A percentile compares a stretch with the other conserved stretches of the same genome.
Evolutionary conservation across 2,888 invertebrate genomes (phyloP).

Genomic region (Pollenia labialis): DNA sequence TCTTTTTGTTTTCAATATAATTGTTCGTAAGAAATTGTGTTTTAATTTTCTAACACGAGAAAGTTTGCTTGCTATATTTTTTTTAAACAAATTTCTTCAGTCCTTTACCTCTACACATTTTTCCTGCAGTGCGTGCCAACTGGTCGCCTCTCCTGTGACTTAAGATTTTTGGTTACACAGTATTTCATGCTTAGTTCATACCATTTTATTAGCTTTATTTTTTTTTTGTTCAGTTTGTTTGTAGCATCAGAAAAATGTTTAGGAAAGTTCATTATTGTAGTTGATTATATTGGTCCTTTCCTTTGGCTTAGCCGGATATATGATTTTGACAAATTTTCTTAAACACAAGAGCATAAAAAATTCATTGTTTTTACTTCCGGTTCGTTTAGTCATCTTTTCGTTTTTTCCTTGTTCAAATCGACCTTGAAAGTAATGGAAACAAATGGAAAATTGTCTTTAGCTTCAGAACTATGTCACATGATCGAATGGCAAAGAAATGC

Average conservation of each 20-base stretch:
- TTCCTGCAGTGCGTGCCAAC: not conserved
- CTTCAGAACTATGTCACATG: not conserved
- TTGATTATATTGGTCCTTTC: conserved; percentile 36
- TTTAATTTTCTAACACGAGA: too few species aligned
- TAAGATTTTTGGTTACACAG: not conserved
- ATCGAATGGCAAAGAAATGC: not conserved
- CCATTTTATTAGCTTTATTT: conserved; percentile 10
- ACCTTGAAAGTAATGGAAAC: conserved; percentile 17
- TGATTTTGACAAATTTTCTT: conserved; percentile 32
- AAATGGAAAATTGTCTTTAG: conserved; percentile 1
- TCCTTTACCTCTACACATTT: too few species aligned
- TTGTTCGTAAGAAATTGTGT: too few species aligned
- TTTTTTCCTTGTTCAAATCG: conserved; percentile 12
- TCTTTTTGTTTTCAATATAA: too few species aligned
- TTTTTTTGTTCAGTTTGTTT: conserved; percentile 2
- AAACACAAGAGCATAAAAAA: conserved; percentile 24
- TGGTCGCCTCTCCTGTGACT: not conserved
- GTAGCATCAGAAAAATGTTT: not conserved
- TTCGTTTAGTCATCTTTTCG: not conserved
- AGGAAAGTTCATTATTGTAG: conserved; percentile 39
- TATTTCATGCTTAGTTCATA: conserved; percentile 51
- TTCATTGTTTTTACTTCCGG: conserved; percentile 46
- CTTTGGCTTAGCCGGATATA: conserved; percentile 29
- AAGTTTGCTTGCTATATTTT: too few species aligned
- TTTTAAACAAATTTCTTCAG: too few species aligned